Evolutionary conservation across 2,797 vertebrate species (phyloP).

Genomic region (Phalanger gymnotis): DNA sequence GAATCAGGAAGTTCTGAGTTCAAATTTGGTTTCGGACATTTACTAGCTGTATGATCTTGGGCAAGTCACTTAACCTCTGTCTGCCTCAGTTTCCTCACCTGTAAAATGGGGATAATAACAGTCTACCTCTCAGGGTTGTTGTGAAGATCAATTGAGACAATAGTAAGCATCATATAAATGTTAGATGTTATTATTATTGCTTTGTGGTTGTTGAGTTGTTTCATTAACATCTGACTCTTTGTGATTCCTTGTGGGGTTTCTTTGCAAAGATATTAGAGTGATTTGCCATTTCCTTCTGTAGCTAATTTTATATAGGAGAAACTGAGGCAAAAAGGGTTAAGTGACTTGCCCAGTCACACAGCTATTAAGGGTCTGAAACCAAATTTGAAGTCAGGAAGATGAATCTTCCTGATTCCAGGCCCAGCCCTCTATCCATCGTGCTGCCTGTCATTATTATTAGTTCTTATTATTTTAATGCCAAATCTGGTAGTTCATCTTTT

Average conservation of each 20-base stretch:
- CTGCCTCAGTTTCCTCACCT: not conserved
- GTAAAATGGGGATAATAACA: not conserved
- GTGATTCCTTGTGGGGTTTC: not conserved
- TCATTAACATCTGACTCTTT: not conserved
- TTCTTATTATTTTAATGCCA: not conserved
- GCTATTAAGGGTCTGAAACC: not conserved
- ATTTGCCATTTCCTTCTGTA: not conserved
- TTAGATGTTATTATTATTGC: not conserved
- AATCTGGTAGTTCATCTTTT: not conserved
- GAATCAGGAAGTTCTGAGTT: not conserved
- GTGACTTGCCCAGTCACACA: not conserved
- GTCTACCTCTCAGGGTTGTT: not conserved
- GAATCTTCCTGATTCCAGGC: not conserved
- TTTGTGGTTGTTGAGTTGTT: not conserved
- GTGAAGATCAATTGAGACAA: not conserved
- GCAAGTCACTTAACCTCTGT: not conserved
- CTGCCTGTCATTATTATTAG: not conserved
- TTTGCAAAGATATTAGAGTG: not conserved
- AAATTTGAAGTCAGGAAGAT: not conserved
- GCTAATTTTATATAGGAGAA: not conserved
- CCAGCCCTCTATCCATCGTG: not conserved
- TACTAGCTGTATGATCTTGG: not conserved
- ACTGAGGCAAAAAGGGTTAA: not conserved
- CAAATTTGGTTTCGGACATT: not conserved
- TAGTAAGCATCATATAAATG: not conserved